Evolutionary conservation across 2,888 invertebrate species (phyloP).

Genomic region (Xylophagus ater): DNA sequence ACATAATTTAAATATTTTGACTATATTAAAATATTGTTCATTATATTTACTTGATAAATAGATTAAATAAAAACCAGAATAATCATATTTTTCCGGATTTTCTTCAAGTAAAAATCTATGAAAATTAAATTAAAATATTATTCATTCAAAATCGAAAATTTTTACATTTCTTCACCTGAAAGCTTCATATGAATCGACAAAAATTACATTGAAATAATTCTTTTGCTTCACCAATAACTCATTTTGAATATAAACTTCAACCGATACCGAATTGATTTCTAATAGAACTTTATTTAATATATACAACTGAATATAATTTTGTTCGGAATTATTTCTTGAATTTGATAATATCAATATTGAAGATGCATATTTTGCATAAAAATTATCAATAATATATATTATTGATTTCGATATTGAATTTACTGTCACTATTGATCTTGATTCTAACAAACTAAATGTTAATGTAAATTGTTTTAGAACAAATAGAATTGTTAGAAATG

Average conservation of each 20-base stretch:
- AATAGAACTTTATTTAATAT: background rate
- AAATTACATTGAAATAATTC: slow-evolving; percentile 1
- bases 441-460: no score
- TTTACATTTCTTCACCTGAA: background rate
- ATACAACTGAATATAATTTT: background rate
- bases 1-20: background rate
- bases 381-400: no score
- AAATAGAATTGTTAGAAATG: no score
- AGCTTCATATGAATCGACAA: slow-evolving; percentile 2
- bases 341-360: no score
- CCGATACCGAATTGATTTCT: no score
- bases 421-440: no score
- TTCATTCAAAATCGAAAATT: background rate
- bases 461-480: no score
- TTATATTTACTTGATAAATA: background rate
- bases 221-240: background rate
- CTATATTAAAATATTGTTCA: background rate
- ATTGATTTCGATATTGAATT: no score
- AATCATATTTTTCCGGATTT: background rate
- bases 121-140: background rate
- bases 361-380: no score
- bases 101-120: background rate
- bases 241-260: background rate
- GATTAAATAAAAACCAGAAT: background rate
- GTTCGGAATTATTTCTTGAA: no score